Conservation (phyloP, 2,888 invertebrate species). For the Tyria jacobaeae region DNA sequence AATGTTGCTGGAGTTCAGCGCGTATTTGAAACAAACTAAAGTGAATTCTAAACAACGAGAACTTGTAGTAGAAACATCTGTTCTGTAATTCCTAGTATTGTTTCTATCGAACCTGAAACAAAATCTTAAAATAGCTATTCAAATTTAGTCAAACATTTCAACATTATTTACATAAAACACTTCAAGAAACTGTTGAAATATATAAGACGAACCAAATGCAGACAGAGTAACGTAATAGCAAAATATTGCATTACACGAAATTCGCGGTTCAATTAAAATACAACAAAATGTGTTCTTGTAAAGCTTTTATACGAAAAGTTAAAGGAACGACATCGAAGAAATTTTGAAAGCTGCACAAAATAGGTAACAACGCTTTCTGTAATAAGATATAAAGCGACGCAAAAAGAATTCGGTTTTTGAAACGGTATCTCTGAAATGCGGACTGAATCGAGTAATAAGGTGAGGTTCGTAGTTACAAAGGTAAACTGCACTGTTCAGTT, state of each 20-base stretch:
- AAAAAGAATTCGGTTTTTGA: slow-evolving; percentile 2
- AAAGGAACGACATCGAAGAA: slow-evolving; percentile 5
- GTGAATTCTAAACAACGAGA: neutral
- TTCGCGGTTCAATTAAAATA: slow-evolving; percentile 37
- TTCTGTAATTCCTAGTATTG: neutral
- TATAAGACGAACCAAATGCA: slow-evolving; percentile 1
- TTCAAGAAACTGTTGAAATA: neutral
- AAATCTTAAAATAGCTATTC: neutral
- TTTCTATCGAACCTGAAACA: neutral
- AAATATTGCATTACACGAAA: slow-evolving; percentile 20
- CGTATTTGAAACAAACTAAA: neutral
- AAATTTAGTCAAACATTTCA: neutral
- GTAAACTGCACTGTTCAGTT: too few relatives aligned
- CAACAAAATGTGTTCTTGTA: slow-evolving; percentile 28
- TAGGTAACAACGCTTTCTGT: slow-evolving; percentile 4
- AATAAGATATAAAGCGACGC: slow-evolving; percentile 9
- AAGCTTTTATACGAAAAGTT: slow-evolving; percentile 26
- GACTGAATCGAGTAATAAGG: slow-evolving; percentile 4
- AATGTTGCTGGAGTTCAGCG: too few relatives aligned
- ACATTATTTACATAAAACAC: neutral
- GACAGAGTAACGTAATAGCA: slow-evolving; percentile 12
- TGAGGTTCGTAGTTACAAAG: too few relatives aligned
- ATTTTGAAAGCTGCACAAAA: slow-evolving; percentile 9
- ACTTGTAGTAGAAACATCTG: neutral
- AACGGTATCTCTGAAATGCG: neutral